Base-by-base conservation (phyloP, 2,888 invertebrate species). In the Dichetophora obliterata region DNA sequence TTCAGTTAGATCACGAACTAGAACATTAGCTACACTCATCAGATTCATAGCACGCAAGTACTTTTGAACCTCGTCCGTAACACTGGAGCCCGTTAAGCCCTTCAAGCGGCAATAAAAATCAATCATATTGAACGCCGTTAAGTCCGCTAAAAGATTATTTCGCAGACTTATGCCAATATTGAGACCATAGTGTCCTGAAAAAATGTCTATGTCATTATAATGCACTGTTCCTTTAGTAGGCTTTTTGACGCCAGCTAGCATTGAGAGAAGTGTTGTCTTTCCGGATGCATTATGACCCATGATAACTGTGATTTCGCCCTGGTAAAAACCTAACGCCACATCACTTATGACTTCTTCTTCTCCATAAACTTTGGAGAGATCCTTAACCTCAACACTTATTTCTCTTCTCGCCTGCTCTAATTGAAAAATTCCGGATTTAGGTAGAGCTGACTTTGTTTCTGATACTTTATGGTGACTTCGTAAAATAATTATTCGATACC, bases 261-360 rank as follows among this genome's bases (percentile, higher is more conserved):
- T 96, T 0, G 95, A 95, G 91, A 98, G 95, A 5, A 96, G 95
- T 0, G 97, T 97, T 2, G 96, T 95, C 90, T 97, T 97, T 14
- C 97, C 97, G 72, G 96, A 96, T 0, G 85, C 87, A 76, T 87
- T 87, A 80, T 94, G 94, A 0, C 95, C 95, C 72, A 95, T 90
- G 8, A 95, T 86, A 3, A 95, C 95, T 93, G 85, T 85, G 2
- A 86, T 85, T 76, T 86, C 85, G 61, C 92, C 92, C 0, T 94
- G 95, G 83, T 94, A 97, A 90, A 97, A 93, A 82, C 95, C 94
- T 82, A 96, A 52, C 1, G 75, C 24, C 92, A 95, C 79, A 92
- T 92, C 9, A 92, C 94, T 68, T 92, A 93, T 63, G 91, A 93
- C 63, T 93, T 87, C 77, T 93, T 92, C 78, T 93, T 88, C 85